Evolutionary conservation across 2,797 vertebrate species (phyloP), one percentile per base, ranked within the genome.

Genomic region (Tarsius wallacei): DNA sequence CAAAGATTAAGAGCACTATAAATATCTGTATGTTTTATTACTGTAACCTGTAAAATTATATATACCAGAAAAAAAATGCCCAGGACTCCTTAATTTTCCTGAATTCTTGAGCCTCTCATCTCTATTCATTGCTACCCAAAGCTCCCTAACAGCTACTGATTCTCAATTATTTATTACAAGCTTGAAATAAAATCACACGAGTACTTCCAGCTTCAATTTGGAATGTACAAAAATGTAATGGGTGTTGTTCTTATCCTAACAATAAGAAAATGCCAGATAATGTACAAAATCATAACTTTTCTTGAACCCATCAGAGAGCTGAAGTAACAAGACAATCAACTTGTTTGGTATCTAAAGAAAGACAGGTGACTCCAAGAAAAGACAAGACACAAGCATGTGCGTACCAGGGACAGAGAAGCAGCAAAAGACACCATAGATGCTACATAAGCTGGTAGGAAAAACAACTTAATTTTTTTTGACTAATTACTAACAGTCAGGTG

Each of bases 151-250:
- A 33, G n/a, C 3, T 73, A 70, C 3, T 57, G 22, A 77, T 36
- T 36, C 15, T 53, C 68, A 88, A 14, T 47, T 77, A 76, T 80
- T 92, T 93, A 80, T 76, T 96, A 12, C 21, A 87, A 5, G n/a
- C 70, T 57, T 90, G 42, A 90, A 49, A n/a, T 81, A n/a, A 93
- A 90, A 21, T 33, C 26, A 21, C 16, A 36, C 4, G 17, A 95
- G 33, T 2, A 42, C 13, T 33, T 51, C 33, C 4, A 26, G 36
- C 11, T 85, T 91, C 33, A 4, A 57, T 7, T 36, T 21, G 7
- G 49, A 64, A 19, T 81, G 26, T 31, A 51, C 26, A 81, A 91
- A 86, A 85, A 63, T 51, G 2, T 36, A 49, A 42, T 33, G 6
- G 88, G 21, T 22, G 2, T 53, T 61, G 88, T 13, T 84, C 36